phyloP scores from a whole-genome alignment of 2,113 vertebrate genomes.

The Cynocephalus volans region DNA sequence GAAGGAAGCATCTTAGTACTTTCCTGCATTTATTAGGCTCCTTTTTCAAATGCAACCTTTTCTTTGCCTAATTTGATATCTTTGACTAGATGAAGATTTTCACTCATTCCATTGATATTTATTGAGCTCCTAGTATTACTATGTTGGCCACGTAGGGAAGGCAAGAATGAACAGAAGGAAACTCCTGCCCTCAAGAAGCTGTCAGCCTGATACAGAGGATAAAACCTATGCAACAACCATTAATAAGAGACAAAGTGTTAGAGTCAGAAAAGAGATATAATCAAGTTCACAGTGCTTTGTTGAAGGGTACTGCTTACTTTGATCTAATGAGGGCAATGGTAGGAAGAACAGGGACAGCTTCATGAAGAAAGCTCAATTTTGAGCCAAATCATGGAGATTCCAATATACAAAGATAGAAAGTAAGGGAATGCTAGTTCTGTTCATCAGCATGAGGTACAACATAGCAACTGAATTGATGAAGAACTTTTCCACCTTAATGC shows the following conservation, averaged over 20 bases:
- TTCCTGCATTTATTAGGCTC: neutral
- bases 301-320: neutral
- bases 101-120: neutral
- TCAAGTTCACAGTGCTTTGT: neutral
- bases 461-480: slow-evolving; percentile 31
- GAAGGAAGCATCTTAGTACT: neutral
- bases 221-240: neutral
- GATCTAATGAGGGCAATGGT: neutral
- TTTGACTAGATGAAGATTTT: slow-evolving; percentile 12
- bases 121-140: neutral
- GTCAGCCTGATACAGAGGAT: neutral
- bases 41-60: slow-evolving; percentile 10
- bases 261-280: neutral
- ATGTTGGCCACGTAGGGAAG: neutral
- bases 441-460: neutral
- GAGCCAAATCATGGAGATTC: neutral
- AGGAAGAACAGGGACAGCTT: neutral
- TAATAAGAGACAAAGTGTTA: neutral
- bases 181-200: neutral
- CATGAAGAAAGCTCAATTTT: neutral
- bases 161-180: neutral
- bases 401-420: neutral
- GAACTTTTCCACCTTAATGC: slow-evolving; percentile 58
- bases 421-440: neutral
- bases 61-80: neutral